Conservation (phyloP, 1,140 invertebrate genomes). For the Aphelinus certus region DNA sequence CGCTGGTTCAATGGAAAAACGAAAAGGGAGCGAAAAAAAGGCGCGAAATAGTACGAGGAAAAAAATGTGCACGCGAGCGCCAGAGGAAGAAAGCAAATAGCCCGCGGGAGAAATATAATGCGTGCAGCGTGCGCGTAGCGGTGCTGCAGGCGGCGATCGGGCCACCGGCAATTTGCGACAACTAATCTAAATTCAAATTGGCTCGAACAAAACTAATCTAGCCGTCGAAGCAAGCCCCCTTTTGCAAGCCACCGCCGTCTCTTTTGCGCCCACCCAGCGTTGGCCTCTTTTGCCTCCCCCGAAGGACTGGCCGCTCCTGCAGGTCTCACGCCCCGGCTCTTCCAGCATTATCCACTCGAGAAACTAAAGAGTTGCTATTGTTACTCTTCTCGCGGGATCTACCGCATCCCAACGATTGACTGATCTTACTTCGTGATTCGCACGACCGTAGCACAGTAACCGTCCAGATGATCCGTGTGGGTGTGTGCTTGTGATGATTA, state of each 20-base stretch:
- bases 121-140: conserved; percentile 31
- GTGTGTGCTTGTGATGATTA: no score
- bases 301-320: no score
- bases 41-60: conserved; percentile 3
- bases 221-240: conserved; percentile 32
- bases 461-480: no score
- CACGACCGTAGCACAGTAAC: no score
- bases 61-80: conserved; percentile 7
- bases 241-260: conserved; percentile 6
- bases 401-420: no score
- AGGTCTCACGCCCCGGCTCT: no score
- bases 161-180: conserved; percentile 59
- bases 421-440: no score
- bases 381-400: no score
- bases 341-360: no score
- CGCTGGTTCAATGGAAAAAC: no score
- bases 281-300: no score
- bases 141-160: conserved; percentile 51
- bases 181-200: conserved; percentile 67
- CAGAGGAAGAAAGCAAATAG: not conserved
- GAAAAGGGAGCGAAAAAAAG: not conserved
- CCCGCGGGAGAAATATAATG: conserved; percentile 30
- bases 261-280: not conserved
- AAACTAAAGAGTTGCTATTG: no score
- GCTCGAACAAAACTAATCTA: conserved; percentile 64